phyloP scores from a whole-genome alignment of 1,140 invertebrate species.

The Zophobas morio region DNA sequence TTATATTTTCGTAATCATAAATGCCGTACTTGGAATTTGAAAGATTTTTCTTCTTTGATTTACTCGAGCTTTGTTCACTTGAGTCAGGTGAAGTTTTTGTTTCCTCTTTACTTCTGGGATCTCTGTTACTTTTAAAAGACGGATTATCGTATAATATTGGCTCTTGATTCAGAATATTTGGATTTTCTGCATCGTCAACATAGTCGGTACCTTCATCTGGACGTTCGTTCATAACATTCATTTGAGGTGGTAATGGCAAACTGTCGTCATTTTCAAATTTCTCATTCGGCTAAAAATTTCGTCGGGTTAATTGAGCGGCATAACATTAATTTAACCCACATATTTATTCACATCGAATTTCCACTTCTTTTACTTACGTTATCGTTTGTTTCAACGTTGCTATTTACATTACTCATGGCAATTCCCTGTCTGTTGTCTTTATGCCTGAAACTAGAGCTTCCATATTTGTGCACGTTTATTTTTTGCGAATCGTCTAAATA shows the following conservation, averaged over 20 bases:
- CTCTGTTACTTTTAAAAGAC: slow-evolving; percentile 54
- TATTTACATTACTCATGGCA: slow-evolving; percentile 40
- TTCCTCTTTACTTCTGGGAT: slow-evolving; percentile 63
- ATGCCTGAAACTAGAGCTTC: slow-evolving; percentile 61
- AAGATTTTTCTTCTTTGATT: slow-evolving; percentile 56
- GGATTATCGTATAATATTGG: slow-evolving; percentile 52
- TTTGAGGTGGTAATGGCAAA: slow-evolving; percentile 1
- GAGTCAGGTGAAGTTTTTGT: slow-evolving; percentile 38
- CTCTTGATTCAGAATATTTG: slow-evolving; percentile 56
- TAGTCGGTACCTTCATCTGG: slow-evolving; percentile 41
- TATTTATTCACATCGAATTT: slow-evolving; percentile 2
- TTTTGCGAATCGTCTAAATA: slow-evolving; percentile 49
- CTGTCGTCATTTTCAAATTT: slow-evolving; percentile 27
- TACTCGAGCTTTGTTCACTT: slow-evolving; percentile 35
- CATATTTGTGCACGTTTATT: slow-evolving; percentile 57
- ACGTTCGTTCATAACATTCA: slow-evolving; percentile 17
- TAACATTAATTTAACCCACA: background rate
- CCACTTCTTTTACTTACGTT: background rate
- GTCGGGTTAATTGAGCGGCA: background rate
- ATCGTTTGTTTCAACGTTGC: slow-evolving; percentile 8
- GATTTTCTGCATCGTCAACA: slow-evolving; percentile 50
- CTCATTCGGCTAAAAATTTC: slow-evolving; percentile 23
- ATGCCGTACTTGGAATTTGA: slow-evolving; percentile 57
- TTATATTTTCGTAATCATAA: slow-evolving; percentile 63
- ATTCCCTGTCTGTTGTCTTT: slow-evolving; percentile 58